Percentiles rank a stretch among this genome's conserved stretches.
Evolutionary conservation across 2,797 vertebrate genomes (phyloP).

Genomic region (Synaphobranchus kaupii): DNA sequence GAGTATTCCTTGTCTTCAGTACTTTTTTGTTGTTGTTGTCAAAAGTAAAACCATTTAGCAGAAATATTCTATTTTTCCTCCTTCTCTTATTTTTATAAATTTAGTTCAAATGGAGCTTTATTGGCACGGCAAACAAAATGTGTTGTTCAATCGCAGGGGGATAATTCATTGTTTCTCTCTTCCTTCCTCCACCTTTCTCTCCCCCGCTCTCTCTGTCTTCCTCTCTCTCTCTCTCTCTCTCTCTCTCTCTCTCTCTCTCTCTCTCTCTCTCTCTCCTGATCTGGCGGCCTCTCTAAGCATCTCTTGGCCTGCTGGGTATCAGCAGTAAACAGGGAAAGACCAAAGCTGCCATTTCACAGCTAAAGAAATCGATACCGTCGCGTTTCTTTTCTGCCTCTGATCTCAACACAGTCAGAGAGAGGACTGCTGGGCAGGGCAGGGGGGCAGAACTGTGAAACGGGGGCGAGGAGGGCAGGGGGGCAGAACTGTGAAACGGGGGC

Average conservation of each 20-base stretch:
- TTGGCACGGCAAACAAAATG: background rate
- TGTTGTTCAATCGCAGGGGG: background rate
- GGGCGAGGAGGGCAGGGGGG: background rate
- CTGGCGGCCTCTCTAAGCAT: background rate
- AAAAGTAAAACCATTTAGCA: background rate
- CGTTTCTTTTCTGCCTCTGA: background rate
- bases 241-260: background rate
- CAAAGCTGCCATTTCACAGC: slow-evolving; percentile 11
- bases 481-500: background rate
- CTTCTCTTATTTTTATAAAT: background rate
- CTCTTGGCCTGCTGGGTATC: slow-evolving; percentile 12
- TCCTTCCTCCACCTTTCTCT: background rate
- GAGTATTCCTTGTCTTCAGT: background rate
- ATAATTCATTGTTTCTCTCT: background rate
- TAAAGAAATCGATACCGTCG: background rate
- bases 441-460: background rate
- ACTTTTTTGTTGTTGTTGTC: background rate
- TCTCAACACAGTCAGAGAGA: background rate
- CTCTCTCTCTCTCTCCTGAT: background rate
- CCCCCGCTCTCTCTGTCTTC: background rate
- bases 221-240: background rate
- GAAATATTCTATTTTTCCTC: background rate
- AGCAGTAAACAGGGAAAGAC: slow-evolving; percentile 13
- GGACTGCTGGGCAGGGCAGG: background rate
- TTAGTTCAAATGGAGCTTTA: background rate